These are phyloP conservation scores for Cephus runcator DNA, from an alignment of 2,888 invertebrate genomes.

Conservation along the genomic window DNA sequence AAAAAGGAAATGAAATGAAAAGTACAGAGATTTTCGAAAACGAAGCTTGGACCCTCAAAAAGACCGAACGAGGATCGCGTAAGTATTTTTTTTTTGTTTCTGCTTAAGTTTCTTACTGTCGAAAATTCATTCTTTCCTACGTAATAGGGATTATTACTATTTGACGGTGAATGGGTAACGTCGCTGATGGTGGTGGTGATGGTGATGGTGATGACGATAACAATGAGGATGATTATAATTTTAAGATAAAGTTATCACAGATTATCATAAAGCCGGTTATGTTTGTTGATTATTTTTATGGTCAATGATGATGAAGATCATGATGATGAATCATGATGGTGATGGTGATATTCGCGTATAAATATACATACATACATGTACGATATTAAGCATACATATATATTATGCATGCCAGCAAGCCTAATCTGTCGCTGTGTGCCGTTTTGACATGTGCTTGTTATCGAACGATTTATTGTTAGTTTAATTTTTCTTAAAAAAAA, in stretches of 20 bases:
- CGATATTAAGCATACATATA: background rate
- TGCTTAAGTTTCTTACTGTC: background rate
- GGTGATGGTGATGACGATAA: background rate
- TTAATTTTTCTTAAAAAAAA: background rate
- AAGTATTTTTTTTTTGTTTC: slow-evolving; percentile 11
- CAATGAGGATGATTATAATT: background rate
- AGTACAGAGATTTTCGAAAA: slow-evolving; percentile 16
- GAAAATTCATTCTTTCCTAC: too few species aligned
- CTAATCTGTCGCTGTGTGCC: background rate
- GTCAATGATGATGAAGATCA: background rate
- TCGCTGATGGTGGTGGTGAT: background rate
- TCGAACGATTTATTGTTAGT: background rate
- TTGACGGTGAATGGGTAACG: background rate
- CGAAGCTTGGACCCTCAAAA: background rate
- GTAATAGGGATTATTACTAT: background rate
- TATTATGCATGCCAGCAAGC: background rate
- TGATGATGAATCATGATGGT: background rate
- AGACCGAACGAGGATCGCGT: slow-evolving; percentile 1
- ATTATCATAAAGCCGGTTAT: too few species aligned
- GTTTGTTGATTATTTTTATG: too few species aligned
- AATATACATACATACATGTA: slow-evolving; percentile 1
- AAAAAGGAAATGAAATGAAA: slow-evolving; percentile 13
- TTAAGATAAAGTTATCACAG: too few species aligned
- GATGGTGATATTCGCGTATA: background rate
- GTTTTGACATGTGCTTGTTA: background rate